Conservation (phyloP, 2,888 invertebrate species). For the Phortica okadai region DNA sequence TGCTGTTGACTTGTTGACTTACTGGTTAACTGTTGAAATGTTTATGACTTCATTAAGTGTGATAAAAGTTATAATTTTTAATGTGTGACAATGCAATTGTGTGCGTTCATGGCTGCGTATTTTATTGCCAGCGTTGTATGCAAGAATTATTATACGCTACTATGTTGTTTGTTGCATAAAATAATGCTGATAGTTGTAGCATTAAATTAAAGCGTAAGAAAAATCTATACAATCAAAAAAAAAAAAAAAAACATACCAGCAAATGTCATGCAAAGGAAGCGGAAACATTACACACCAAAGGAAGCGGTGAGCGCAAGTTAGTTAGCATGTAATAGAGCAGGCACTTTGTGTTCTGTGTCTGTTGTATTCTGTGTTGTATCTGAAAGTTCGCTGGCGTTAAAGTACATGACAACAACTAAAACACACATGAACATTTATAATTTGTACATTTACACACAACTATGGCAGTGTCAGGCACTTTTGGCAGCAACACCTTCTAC, state of each 20-base stretch:
- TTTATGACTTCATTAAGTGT: conserved; percentile 66
- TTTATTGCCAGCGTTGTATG: not conserved
- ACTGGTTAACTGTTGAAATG: conserved; percentile 62
- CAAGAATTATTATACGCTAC: too few species aligned
- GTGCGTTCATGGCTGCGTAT: not conserved
- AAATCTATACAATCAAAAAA: not conserved
- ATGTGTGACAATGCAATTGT: conserved; percentile 18
- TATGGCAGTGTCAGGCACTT: not conserved
- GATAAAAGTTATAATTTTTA: conserved; percentile 33
- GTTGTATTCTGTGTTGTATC: too few species aligned
- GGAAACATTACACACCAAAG: not conserved
- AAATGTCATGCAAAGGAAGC: not conserved
- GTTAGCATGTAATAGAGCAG: not conserved
- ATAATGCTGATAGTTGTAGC: not conserved
- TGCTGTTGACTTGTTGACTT: conserved; percentile 67
- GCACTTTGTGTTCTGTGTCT: too few species aligned
- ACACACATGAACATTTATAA: not conserved
- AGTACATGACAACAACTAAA: not conserved
- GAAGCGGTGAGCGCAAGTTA: not conserved
- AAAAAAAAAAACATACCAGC: not conserved
- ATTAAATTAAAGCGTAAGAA: not conserved
- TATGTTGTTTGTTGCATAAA: too few species aligned
- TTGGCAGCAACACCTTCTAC: not conserved
- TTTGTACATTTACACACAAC: not conserved
- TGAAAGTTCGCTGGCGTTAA: not conserved